A percentile compares a stretch with the other conserved stretches of the same genome.
These are phyloP conservation scores for Drosophila picticornis DNA, from an alignment of 2,888 invertebrate genomes.

Conservation along the genomic window DNA sequence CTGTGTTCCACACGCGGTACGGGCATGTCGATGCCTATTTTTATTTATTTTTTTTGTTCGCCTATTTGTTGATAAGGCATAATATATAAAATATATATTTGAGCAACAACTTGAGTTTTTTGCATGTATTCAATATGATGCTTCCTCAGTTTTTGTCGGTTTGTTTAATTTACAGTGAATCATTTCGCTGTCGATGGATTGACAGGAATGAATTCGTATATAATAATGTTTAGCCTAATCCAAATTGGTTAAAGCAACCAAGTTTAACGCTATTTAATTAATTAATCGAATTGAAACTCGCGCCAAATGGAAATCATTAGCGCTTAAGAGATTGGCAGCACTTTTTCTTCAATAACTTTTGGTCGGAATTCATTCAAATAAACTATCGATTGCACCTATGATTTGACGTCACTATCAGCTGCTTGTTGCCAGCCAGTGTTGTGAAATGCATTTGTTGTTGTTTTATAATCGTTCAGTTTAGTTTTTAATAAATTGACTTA, in stretches of 20 bases:
- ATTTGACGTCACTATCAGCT: constrained; percentile 28
- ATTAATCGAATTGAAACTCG: background rate
- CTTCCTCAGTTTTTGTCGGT: no score
- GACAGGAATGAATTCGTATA: background rate
- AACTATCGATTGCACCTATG: constrained; percentile 30
- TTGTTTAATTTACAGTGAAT: no score
- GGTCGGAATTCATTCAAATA: background rate
- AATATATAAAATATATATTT: background rate
- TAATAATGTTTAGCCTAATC: background rate
- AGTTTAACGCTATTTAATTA: background rate
- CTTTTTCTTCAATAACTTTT: background rate
- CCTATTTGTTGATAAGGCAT: background rate
- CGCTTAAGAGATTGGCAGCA: background rate
- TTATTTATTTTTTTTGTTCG: constrained; percentile 8
- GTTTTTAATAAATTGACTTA: constrained; percentile 34
- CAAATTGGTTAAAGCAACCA: background rate
- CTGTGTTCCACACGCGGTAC: no score
- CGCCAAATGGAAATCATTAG: no score
- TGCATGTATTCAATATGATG: no score
- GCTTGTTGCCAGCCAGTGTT: constrained; percentile 37
- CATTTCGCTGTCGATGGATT: no score
- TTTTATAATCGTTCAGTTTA: constrained; percentile 63
- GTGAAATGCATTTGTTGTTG: constrained; percentile 60
- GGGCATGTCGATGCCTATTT: background rate
- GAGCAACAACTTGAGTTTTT: background rate